A percentile compares a stretch with the other conserved stretches of the same genome.
Evolutionary conservation across 2,797 vertebrate species (phyloP).

Genomic region (Ctenopoma kingsleyae): DNA sequence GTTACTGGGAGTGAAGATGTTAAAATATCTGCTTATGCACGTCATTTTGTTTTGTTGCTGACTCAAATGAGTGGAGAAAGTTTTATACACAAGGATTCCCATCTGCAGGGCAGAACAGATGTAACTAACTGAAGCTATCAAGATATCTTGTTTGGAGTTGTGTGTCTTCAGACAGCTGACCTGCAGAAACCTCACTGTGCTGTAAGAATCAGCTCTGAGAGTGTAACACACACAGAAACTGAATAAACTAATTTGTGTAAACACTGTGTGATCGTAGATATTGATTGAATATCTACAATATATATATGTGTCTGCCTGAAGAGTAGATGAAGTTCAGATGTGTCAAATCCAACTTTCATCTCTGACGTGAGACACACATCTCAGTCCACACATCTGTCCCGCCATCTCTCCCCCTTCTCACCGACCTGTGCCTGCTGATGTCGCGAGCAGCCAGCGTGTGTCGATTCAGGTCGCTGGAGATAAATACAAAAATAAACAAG

Average conservation of each 20-base stretch:
- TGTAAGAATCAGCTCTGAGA: conserved; percentile 11
- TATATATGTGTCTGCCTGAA: conserved; percentile 16
- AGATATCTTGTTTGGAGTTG: neutral
- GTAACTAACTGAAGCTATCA: conserved; percentile 11
- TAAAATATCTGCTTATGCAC: no score
- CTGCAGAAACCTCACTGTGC: conserved; percentile 11
- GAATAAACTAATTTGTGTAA: conserved; percentile 39
- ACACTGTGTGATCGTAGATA: conserved; percentile 38
- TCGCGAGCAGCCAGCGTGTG: conserved; percentile 38
- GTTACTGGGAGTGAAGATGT: no score
- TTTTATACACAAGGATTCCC: neutral
- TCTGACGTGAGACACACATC: conserved; percentile 52
- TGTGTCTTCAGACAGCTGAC: conserved; percentile 29
- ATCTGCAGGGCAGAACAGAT: conserved; percentile 5
- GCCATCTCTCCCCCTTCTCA: conserved; percentile 30
- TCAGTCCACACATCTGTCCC: conserved; percentile 50
- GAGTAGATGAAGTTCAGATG: conserved; percentile 64
- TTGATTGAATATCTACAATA: conserved; percentile 2
- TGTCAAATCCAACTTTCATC: conserved; percentile 52
- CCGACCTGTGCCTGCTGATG: conserved; percentile 24
- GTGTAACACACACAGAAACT: conserved; percentile 1
- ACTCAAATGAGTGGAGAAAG: neutral
- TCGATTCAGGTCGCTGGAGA: conserved; percentile 42
- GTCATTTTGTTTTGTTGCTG: no score
- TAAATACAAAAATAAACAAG: conserved; percentile 77